Percentiles rank a stretch among this genome's conserved stretches.
These are phyloP conservation scores for Acridotheres tristis DNA, from an alignment of 2,797 vertebrate species.

Conservation along the genomic window DNA sequence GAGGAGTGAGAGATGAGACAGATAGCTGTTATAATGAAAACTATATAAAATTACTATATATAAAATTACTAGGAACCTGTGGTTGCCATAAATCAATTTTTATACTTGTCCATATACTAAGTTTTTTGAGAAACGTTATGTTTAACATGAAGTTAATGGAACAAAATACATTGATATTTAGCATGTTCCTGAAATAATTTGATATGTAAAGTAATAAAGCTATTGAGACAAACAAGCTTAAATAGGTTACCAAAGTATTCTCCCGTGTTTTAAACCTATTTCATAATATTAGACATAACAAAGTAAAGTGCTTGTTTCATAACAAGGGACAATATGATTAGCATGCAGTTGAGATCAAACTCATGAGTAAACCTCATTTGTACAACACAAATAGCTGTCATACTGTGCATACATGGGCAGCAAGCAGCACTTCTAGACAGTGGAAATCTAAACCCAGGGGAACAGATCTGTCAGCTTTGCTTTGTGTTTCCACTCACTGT, in stretches of 20 bases:
- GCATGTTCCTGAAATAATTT: background rate
- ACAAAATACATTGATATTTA: background rate
- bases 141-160: background rate
- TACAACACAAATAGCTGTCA: conserved; percentile 14
- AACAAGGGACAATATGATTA: conserved; percentile 1
- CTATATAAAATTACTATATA: too few relatives aligned
- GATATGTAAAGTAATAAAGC: background rate
- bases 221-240: background rate
- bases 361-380: background rate
- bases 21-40: background rate
- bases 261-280: background rate
- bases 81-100: background rate
- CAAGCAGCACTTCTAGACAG: background rate
- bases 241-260: background rate
- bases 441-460: background rate
- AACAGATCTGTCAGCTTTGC: background rate
- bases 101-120: background rate
- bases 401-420: background rate
- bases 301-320: background rate
- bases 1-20: background rate
- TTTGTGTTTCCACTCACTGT: background rate
- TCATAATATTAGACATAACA: background rate
- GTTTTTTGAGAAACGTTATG: background rate
- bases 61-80: background rate
- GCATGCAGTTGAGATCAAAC: conserved; percentile 21